A percentile compares a stretch with the other conserved stretches of the same genome.
These are phyloP conservation scores for Platycheirus rosarum DNA, from an alignment of 2,888 invertebrate species.

Conservation along the genomic window DNA sequence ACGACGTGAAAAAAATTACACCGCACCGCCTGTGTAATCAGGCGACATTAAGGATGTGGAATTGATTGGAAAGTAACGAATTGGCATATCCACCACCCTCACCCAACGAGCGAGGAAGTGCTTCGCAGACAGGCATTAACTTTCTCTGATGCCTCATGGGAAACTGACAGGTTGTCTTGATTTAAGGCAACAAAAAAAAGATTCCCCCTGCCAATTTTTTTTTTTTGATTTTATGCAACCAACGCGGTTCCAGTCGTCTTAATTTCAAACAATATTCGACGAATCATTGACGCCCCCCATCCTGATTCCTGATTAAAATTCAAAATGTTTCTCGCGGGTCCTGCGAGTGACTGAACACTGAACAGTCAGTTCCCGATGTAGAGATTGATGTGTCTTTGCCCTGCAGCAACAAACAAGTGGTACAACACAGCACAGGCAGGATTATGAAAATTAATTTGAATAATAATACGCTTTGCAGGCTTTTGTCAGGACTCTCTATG, in stretches of 20 bases:
- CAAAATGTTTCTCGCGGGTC: constrained; percentile 57
- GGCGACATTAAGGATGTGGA: constrained; percentile 62
- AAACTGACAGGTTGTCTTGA: constrained; percentile 73
- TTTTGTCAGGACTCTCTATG: constrained; percentile 8
- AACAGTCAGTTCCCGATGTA: not conserved
- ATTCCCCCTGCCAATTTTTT: constrained; percentile 11
- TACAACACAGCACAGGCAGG: constrained; percentile 68
- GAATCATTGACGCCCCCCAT: constrained; percentile 71
- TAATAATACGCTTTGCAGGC: constrained; percentile 78
- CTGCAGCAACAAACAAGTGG: constrained; percentile 69
- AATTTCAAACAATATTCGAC: constrained; percentile 72
- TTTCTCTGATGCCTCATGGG: constrained; percentile 66
- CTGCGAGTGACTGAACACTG: constrained; percentile 64
- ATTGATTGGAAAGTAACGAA: constrained; percentile 73
- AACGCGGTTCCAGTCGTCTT: constrained; percentile 58
- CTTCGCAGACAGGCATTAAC: constrained; percentile 39
- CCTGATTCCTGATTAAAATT: constrained; percentile 70
- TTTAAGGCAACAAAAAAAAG: constrained; percentile 10
- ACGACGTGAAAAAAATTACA: constrained; percentile 40
- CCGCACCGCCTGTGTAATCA: constrained; percentile 61
- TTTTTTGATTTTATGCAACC: constrained; percentile 28
- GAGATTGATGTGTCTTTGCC: constrained; percentile 41
- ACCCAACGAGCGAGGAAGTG: constrained; percentile 34
- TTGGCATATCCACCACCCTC: constrained; percentile 21
- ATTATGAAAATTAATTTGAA: constrained; percentile 79